Percentiles rank a stretch among this genome's conserved stretches.
phyloP scores from a whole-genome alignment of 2,797 vertebrate species.

The Sebastiscus albofasciatus region DNA sequence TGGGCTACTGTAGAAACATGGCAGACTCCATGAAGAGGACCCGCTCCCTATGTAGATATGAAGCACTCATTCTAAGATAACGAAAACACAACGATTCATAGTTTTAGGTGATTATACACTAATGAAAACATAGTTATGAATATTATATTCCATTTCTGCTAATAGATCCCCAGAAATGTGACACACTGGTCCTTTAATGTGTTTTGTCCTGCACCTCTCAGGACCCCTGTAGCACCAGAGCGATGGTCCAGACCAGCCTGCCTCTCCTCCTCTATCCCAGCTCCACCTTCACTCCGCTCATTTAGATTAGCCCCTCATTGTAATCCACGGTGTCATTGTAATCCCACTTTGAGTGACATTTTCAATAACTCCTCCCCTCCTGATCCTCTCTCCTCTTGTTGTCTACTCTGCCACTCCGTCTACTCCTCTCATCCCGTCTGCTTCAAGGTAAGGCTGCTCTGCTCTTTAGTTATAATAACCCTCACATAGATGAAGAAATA shows the following conservation, averaged over 20 bases:
- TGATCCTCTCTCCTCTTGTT: constrained; percentile 34
- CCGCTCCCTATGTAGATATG: too few species aligned
- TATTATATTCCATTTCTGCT: too few species aligned
- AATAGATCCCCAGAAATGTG: too few species aligned
- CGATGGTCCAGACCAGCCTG: neutral
- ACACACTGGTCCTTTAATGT: neutral
- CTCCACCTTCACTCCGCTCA: neutral
- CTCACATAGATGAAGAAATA: neutral
- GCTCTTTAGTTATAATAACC: neutral
- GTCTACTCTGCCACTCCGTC: constrained; percentile 29
- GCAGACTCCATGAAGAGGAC: too few species aligned
- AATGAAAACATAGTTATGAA: too few species aligned
- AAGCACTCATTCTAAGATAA: too few species aligned
- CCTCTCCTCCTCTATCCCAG: neutral
- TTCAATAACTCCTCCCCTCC: constrained; percentile 61
- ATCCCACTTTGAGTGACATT: constrained; percentile 62
- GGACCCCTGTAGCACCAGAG: neutral
- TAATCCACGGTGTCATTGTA: constrained; percentile 62
- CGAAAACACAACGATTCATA: too few species aligned
- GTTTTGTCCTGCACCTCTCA: neutral
- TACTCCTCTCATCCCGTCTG: constrained; percentile 50
- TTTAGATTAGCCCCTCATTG: constrained; percentile 49
- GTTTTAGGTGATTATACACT: too few species aligned
- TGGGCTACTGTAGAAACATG: too few species aligned
- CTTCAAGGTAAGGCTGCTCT: constrained; percentile 75